These are phyloP conservation scores for Brachionus sp. DNA, from an alignment of 1,140 invertebrate species.

Conservation along the genomic window DNA sequence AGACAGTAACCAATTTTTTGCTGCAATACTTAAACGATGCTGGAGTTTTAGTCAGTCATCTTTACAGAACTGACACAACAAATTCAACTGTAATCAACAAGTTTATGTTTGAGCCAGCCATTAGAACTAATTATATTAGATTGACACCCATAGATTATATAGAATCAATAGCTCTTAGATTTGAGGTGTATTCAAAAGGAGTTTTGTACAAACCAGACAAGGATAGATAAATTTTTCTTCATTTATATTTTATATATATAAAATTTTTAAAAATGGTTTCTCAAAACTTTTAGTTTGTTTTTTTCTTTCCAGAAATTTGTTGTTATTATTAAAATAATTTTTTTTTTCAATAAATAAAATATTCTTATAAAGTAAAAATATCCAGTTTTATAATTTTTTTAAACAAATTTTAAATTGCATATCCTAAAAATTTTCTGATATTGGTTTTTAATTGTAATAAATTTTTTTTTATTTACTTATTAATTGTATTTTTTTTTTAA, in stretches of 20 bases:
- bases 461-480: too few species aligned
- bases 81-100: slow-evolving; percentile 6
- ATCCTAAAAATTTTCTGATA: too few species aligned
- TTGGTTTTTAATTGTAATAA: too few species aligned
- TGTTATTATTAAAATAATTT: not conserved
- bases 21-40: slow-evolving; percentile 40
- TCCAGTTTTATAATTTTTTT: too few species aligned
- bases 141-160: slow-evolving; percentile 40
- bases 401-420: too few species aligned
- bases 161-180: slow-evolving; percentile 3
- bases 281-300: not conserved
- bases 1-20: slow-evolving; percentile 32
- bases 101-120: slow-evolving; percentile 39
- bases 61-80: slow-evolving; percentile 22
- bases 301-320: not conserved
- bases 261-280: not conserved
- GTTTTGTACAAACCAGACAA: slow-evolving; percentile 40
- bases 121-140: slow-evolving; percentile 40
- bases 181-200: slow-evolving; percentile 43
- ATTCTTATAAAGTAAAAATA: too few species aligned
- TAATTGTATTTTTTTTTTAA: too few species aligned
- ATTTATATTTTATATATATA: not conserved
- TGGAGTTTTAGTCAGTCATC: slow-evolving; percentile 7
- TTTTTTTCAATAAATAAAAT: not conserved
- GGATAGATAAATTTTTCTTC: not conserved